These are phyloP conservation scores for Corythornis cristatus DNA, from an alignment of 2,113 vertebrate genomes.

Conservation along the genomic window DNA sequence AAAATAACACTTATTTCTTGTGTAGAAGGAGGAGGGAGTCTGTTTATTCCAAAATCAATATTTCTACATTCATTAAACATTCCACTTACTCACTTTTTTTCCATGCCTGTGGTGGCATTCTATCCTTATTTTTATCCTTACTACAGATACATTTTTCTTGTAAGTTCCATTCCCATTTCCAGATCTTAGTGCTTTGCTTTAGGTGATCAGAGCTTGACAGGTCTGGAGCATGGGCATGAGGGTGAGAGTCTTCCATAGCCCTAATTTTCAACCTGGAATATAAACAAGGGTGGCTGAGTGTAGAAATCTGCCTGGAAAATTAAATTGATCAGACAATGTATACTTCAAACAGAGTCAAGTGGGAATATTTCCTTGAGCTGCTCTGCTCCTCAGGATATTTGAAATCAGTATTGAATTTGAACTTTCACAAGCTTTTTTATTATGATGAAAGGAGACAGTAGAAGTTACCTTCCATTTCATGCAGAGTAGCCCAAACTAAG, in stretches of 20 bases:
- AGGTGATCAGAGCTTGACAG: constrained; percentile 5
- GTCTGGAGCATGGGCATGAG: neutral
- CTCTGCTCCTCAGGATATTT: constrained; percentile 36
- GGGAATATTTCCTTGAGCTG: constrained; percentile 61
- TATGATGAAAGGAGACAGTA: constrained; percentile 58
- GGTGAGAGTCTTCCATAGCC: neutral
- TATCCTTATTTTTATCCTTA: constrained; percentile 39
- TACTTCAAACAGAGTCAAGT: constrained; percentile 47
- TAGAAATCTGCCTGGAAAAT: constrained; percentile 49
- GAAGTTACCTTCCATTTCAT: constrained; percentile 46
- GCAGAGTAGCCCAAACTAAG: constrained; percentile 39
- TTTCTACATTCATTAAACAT: constrained; percentile 61
- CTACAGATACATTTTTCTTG: neutral
- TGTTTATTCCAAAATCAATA: constrained; percentile 71
- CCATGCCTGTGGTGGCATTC: constrained; percentile 29
- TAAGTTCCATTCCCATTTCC: constrained; percentile 45
- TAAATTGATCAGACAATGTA: constrained; percentile 55
- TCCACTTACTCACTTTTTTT: constrained; percentile 19
- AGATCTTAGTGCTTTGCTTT: constrained; percentile 10
- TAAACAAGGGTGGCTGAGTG: constrained; percentile 5
- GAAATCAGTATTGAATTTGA: constrained; percentile 62
- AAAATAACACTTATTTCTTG: constrained; percentile 61
- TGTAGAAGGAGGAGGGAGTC: constrained; percentile 47
- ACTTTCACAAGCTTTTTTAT: constrained; percentile 41
- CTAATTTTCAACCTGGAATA: constrained; percentile 12